Evolutionary conservation across 1,140 invertebrate species (phyloP).

Genomic region (Drosophila sulfurigaster): DNA sequence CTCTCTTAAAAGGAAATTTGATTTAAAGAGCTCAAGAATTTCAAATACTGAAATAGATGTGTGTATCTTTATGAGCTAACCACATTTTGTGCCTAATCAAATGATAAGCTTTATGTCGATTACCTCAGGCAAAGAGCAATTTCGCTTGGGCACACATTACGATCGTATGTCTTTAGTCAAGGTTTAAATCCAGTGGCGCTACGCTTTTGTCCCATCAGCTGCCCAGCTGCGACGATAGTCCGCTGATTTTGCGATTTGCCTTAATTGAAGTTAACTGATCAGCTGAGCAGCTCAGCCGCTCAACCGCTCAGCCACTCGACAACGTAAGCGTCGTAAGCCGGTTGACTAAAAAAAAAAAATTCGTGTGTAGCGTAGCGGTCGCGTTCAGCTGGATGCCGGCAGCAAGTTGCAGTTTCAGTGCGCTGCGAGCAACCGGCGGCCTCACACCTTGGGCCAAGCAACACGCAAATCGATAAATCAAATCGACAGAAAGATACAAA

Average conservation of each 20-base stretch:
- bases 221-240: slow-evolving; percentile 2
- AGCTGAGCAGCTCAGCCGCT: slow-evolving; percentile 13
- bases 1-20: slow-evolving; percentile 43
- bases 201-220: slow-evolving; percentile 34
- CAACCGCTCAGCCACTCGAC: neutral
- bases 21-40: slow-evolving; percentile 55
- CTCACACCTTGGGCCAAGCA: slow-evolving; percentile 65
- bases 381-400: slow-evolving; percentile 57
- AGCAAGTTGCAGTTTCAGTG: slow-evolving; percentile 58
- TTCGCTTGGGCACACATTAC: slow-evolving; percentile 41
- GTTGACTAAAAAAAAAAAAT: slow-evolving; percentile 10
- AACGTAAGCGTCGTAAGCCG: slow-evolving; percentile 17
- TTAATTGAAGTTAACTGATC: slow-evolving; percentile 43
- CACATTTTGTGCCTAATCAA: slow-evolving; percentile 70
- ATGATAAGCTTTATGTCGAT: slow-evolving; percentile 80
- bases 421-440: slow-evolving; percentile 75
- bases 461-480: slow-evolving; percentile 11
- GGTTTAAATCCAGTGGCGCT: slow-evolving; percentile 43
- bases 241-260: slow-evolving; percentile 10
- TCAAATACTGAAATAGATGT: neutral
- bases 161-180: slow-evolving; percentile 43
- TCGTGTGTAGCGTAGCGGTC: slow-evolving; percentile 15
- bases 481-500: neutral
- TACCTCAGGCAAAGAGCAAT: slow-evolving; percentile 35
- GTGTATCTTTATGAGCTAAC: slow-evolving; percentile 66